Base-by-base conservation (phyloP, 2,888 invertebrate genomes). In the Plebejus argus region DNA sequence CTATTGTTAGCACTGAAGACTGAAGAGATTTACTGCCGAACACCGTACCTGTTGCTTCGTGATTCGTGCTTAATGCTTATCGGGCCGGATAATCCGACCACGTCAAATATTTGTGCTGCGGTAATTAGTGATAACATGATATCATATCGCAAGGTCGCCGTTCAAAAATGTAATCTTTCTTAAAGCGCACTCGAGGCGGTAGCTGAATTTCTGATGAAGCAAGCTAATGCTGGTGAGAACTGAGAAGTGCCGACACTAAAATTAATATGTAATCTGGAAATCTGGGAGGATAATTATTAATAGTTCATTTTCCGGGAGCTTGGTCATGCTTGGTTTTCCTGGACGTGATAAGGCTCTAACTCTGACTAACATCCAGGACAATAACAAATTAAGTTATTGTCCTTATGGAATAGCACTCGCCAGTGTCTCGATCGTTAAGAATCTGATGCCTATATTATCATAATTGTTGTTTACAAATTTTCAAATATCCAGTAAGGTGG, bases 1-100 rank as follows among this genome's bases (percentile, higher is more conserved):
- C 8, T 61, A 61, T 23, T 61, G 61, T 23, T 61, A 23, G 61
- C 61, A 23, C 61, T 20, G 61, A 20, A 23, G 23, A 23, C n/a
- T n/a, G n/a, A n/a, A n/a, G n/a, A n/a, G n/a, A 61, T 61, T 61
- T 61, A 61, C 61, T 23, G 61, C 61, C 61, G 58, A 53, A 53
- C 53, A 15, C 49, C 49, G 49, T 28, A 28, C 28, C 28, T 28
- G 28, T 28, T 28, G 28, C 28, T 28, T 28, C 28, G 28, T 28
- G n/a, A n/a, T n/a, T n/a, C n/a, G n/a, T n/a, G n/a, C n/a, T n/a
- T n/a, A n/a, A n/a, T 58, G 20, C 58, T 61, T 23, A 61, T 61
- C 61, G 20, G 20, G 12, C 8, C 20, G 58, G 23, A 61, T 61
- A 61, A 61, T 61, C 23, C 61, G 20, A 61, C 23, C 61, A 61